Conservation (phyloP, 2,113 vertebrate genomes). For the Cygnus atratus region DNA sequence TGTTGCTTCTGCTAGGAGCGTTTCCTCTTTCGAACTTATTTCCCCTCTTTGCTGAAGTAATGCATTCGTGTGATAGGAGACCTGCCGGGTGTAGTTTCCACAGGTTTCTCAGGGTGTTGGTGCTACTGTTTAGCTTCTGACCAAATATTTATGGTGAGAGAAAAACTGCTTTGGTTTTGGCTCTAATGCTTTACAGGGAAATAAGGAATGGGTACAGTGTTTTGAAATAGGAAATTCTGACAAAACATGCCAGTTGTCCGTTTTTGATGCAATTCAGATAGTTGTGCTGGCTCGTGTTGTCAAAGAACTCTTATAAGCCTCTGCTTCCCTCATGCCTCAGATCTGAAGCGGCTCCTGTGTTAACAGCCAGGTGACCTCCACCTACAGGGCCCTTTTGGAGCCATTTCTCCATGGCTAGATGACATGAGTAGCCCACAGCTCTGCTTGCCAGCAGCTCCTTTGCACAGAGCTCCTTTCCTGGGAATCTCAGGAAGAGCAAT, state of each 20-base stretch:
- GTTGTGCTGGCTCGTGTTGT: not conserved
- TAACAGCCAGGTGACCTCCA: not conserved
- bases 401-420: not conserved
- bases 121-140: not conserved
- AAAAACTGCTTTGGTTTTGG: not conserved
- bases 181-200: not conserved
- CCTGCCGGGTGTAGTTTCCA: accelerated
- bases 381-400: not conserved
- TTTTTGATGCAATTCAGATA: not conserved
- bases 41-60: accelerated
- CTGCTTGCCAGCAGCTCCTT: not conserved
- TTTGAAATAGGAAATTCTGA: not conserved
- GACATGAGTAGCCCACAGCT: not conserved
- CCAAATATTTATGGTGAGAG: not conserved
- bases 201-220: not conserved
- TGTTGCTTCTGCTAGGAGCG: not conserved
- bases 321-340: not conserved
- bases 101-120: accelerated
- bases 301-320: not conserved
- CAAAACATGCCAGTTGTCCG: not conserved
- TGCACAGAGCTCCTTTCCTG: not conserved
- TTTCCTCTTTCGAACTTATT: not conserved
- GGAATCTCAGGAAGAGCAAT: not conserved
- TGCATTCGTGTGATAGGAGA: accelerated
- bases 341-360: not conserved